These are phyloP conservation scores for Clistopyga incitator DNA, from an alignment of 2,888 invertebrate genomes.

Conservation along the genomic window DNA sequence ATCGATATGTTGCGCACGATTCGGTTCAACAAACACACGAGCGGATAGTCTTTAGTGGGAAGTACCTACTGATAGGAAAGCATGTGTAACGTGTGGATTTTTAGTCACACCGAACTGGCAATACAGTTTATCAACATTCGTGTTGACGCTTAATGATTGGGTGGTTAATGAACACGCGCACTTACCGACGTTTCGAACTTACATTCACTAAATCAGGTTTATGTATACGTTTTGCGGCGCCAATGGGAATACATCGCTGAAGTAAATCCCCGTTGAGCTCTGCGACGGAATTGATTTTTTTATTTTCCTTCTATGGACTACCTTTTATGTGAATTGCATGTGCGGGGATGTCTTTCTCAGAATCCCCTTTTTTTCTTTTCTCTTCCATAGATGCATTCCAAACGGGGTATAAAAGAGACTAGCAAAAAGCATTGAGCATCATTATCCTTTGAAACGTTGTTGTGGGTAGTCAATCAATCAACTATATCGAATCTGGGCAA, in stretches of 20 bases:
- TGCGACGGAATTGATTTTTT: not conserved
- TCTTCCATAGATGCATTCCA: not conserved
- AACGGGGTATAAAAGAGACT: slow-evolving; percentile 38
- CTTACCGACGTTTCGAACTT: not conserved
- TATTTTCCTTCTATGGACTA: not conserved
- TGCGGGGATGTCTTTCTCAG: not conserved
- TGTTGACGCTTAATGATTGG: not conserved
- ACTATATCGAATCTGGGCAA: not conserved
- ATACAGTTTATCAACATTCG: too few relatives aligned
- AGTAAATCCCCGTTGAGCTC: slow-evolving; percentile 9
- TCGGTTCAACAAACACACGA: not conserved
- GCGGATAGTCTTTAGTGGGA: not conserved
- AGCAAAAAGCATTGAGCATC: slow-evolving; percentile 10
- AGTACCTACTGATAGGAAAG: not conserved
- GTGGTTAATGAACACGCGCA: not conserved
- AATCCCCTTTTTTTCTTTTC: not conserved
- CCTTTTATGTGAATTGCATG: not conserved
- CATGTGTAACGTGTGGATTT: not conserved
- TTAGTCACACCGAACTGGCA: not conserved
- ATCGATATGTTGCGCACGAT: not conserved
- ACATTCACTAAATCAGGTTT: not conserved
- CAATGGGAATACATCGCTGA: not conserved
- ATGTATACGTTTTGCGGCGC: not conserved
- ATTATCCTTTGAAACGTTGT: slow-evolving; percentile 8
- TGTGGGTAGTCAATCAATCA: not conserved